Percentiles rank a stretch among this genome's conserved stretches.
Evolutionary conservation across 2,888 invertebrate genomes (phyloP).

Genomic region (Sminthurinus aureus): DNA sequence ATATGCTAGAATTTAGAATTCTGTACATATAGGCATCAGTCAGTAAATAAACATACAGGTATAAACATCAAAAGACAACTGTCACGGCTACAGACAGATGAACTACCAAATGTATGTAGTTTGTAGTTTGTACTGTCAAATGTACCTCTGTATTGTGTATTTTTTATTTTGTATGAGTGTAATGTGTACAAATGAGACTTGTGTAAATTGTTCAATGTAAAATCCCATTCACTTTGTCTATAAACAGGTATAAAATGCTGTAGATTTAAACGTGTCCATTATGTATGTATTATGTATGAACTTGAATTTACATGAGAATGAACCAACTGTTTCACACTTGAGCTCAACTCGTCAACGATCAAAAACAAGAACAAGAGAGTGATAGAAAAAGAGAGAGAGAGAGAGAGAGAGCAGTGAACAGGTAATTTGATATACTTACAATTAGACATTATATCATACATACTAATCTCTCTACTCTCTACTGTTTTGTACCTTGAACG

Average conservation of each 20-base stretch:
- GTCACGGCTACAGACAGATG: no score
- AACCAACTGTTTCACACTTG: not conserved
- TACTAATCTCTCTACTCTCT: not conserved
- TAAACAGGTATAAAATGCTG: not conserved
- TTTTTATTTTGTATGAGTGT: no score
- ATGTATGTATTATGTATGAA: not conserved
- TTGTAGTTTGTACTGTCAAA: no score
- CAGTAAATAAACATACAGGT: no score
- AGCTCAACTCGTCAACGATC: not conserved
- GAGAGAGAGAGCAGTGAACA: no score
- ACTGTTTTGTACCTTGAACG: not conserved
- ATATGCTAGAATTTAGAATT: no score
- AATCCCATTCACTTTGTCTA: not conserved
- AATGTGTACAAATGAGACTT: no score
- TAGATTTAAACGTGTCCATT: not conserved
- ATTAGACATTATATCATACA: not conserved
- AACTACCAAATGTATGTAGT: no score
- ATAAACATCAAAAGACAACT: no score
- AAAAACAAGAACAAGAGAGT: not conserved
- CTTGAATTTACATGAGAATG: not conserved
- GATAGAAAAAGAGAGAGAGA: conserved; percentile 14
- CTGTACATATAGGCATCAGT: no score
- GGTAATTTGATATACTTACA: not conserved
- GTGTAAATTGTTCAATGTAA: no score
- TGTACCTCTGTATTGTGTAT: no score